phyloP scores from a whole-genome alignment of 2,888 invertebrate genomes.

The Ametastegia equiseti region DNA sequence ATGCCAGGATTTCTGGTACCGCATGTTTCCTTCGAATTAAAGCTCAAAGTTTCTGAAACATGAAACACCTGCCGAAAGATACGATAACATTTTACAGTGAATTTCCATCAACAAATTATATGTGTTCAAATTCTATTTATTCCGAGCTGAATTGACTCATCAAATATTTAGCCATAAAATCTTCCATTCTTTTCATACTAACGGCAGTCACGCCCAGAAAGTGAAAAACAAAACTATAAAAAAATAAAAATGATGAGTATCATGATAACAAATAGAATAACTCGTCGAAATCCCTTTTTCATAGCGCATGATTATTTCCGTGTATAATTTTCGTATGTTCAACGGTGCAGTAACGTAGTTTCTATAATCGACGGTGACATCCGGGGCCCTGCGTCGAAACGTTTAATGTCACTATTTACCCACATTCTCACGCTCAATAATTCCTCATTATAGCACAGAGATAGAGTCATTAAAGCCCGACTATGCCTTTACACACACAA shows the following conservation, averaged over 20 bases:
- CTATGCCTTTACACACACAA: neutral
- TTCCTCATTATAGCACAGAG: slow-evolving; percentile 27
- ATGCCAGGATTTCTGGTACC: too few relatives aligned
- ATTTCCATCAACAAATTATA: neutral
- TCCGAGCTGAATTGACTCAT: too few relatives aligned
- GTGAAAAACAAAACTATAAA: slow-evolving; percentile 13
- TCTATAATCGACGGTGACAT: slow-evolving; percentile 32
- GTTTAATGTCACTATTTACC: slow-evolving; percentile 44
- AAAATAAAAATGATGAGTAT: slow-evolving; percentile 22
- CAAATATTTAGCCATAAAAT: neutral
- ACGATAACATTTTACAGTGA: too few relatives aligned
- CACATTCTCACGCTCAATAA: slow-evolving; percentile 46
- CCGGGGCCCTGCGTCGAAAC: slow-evolving; percentile 39
- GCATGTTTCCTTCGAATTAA: too few relatives aligned
- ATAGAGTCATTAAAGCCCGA: slow-evolving; percentile 40
- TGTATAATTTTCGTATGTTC: slow-evolving; percentile 25
- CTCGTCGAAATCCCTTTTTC: neutral
- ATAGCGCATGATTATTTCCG: slow-evolving; percentile 39
- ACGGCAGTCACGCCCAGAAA: slow-evolving; percentile 46
- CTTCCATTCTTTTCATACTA: neutral
- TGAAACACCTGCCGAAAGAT: too few relatives aligned
- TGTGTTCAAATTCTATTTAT: too few relatives aligned
- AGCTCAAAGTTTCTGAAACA: too few relatives aligned
- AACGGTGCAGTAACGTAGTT: neutral
- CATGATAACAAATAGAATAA: neutral